Evolutionary conservation across 2,888 invertebrate species (phyloP), one percentile per base, ranked within the genome.

Genomic region (Hirtodrosophila confusa): DNA sequence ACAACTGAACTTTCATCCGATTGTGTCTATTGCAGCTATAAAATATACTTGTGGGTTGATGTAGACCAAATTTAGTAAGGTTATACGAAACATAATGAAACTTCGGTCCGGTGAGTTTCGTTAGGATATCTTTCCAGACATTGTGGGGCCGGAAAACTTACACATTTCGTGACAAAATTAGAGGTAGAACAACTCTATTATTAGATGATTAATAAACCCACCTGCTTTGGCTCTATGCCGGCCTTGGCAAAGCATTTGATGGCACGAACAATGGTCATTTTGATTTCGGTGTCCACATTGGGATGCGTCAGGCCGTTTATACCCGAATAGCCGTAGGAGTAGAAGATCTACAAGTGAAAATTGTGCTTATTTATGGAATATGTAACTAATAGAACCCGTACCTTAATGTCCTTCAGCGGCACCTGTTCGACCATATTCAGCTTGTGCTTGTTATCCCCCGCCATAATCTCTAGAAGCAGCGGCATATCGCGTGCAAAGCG

Each of bases 401-500:
- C 94, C 91, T 92, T 93, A 0, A 94, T 79, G 1, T 91, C 86
- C 29, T 89, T 88, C 9, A 95, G 93, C 0, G 73, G 55, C 11
- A 93, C 92, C 23, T 92, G 91, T 1, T 95, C 90, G 2, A 62
- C 24, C 49, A 90, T 71, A 3, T 91, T 89, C 6, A 95, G 89
- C 36, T 90, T 88, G 7, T 75, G 69, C 8, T 87, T 89, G 66
- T 92, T 92, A 9, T 92, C 91, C 0, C 93, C 93, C 0, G 94
- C 93, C 92, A 96, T 93, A 4, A 95, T 91, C 82, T 93, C 93
- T 80, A 96, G 88, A 65, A 96, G 91, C 0, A 96, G 93, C 0
- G 93, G 92, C 57, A 98, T 90, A 91, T 98, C 98, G 29, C 93
- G 94, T 0, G 95, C 95, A 87, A 94, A 95, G 8, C 97, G 93